Base-by-base conservation (phyloP, 2,888 invertebrate genomes). In the Emmelina monodactyla region DNA sequence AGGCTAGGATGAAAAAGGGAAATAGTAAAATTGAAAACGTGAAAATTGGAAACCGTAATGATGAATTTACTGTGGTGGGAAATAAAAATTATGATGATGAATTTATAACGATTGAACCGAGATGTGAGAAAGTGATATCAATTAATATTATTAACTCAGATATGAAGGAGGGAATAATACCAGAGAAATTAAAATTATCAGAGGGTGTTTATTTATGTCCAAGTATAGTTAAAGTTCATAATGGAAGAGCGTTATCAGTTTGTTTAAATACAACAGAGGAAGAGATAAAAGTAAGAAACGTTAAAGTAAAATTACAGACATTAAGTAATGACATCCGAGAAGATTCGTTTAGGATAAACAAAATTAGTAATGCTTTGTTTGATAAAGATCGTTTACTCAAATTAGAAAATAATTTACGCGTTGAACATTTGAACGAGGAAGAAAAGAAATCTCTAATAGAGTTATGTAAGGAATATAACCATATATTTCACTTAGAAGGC, bases 261-360 rank as follows among this genome's bases (percentile, higher is more conserved):
- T 35, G 31, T 28, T 29, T 35, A 14, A 35, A 35, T 35, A 32
- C 31, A 2, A 35, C 35, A 10, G 16, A 35, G 7, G 14, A 32
- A 28, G 9, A 6, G 16, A 10, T 35, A 2, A 32, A 35, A 11
- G 9, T 35, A 16, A 14, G 15, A 2, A 33, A 32, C 15, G 22
- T 32, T 2, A 31, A 13, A 2, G 11, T 33, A 2, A 33, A 33
- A 22, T 12, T 33, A 16, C 22, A 33, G 14, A 13, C 33, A 32
- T 29, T 29, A 12, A 12, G 3, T 9, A 3, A 12, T 12, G 2
- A 5, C 3, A n/a, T 12, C 3, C 2, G 9, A 9, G n/a, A 2
- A 16, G 12, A 12, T 19, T 4, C 2, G 3, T 19, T n/a, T 31
- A 25, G 28, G 22, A 32, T 28, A 15, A 28, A 25, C 2, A 37